Percentiles rank a stretch among this genome's conserved stretches.
These are phyloP conservation scores for Oplegnathus fasciatus DNA, from an alignment of 2,113 vertebrate genomes.

Conservation along the genomic window DNA sequence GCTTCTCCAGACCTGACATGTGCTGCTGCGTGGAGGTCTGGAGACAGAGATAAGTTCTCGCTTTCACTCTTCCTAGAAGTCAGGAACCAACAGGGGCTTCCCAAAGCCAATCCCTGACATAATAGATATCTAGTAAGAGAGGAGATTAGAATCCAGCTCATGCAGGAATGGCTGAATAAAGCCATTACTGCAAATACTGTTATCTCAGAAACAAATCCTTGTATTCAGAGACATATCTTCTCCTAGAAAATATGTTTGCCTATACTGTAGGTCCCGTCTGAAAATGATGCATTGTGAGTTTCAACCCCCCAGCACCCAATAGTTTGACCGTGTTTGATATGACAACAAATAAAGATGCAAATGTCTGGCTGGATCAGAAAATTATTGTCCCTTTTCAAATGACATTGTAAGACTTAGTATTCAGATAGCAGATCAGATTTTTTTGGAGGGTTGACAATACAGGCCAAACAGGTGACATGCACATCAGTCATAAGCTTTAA, in stretches of 20 bases:
- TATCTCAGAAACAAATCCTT: slow-evolving; percentile 62
- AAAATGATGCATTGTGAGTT: slow-evolving; percentile 35
- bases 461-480: slow-evolving; percentile 71
- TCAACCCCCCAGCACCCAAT: not conserved
- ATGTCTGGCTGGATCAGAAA: slow-evolving; percentile 42
- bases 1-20: slow-evolving; percentile 73
- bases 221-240: slow-evolving; percentile 46
- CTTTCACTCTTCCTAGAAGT: slow-evolving; percentile 54
- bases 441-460: slow-evolving; percentile 56
- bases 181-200: slow-evolving; percentile 54
- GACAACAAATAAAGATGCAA: slow-evolving; percentile 67
- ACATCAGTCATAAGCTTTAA: slow-evolving; percentile 73
- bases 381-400: slow-evolving; percentile 52
- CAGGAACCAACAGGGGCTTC: slow-evolving; percentile 55
- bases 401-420: slow-evolving; percentile 45
- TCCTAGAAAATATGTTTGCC: slow-evolving; percentile 38
- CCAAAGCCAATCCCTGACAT: slow-evolving; percentile 47
- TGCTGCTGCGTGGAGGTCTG: slow-evolving; percentile 73
- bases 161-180: slow-evolving; percentile 50
- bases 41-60: slow-evolving; percentile 72
- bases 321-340: slow-evolving; percentile 35
- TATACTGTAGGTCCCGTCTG: not conserved
- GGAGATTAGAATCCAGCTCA: slow-evolving; percentile 59
- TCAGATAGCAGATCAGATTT: slow-evolving; percentile 43
- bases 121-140: slow-evolving; percentile 54